Evolutionary conservation across 2,113 vertebrate genomes (phyloP).

Genomic region (Tyrannus savana): DNA sequence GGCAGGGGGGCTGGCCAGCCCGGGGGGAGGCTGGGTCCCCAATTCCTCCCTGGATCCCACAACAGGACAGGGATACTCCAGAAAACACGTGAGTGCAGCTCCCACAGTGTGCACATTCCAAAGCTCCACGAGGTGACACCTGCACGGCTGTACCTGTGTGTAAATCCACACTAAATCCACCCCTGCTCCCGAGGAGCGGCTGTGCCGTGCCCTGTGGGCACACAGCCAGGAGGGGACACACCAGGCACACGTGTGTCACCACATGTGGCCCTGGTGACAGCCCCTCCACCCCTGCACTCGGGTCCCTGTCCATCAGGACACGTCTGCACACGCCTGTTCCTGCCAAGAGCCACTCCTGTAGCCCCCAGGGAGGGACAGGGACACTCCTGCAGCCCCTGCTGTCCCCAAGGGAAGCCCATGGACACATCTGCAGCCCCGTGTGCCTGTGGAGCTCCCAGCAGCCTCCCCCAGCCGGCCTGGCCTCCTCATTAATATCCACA

Average conservation of each 20-base stretch:
- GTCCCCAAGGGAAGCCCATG: neutral
- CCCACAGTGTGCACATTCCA: rapidly evolving
- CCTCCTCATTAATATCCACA: conserved; percentile 54
- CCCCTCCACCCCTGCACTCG: rapidly evolving
- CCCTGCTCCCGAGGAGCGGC: rapidly evolving
- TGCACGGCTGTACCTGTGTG: rapidly evolving
- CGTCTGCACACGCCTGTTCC: rapidly evolving
- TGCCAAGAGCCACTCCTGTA: neutral
- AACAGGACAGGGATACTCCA: rapidly evolving
- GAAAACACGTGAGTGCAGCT: rapidly evolving
- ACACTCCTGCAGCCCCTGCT: neutral
- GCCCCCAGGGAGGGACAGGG: neutral
- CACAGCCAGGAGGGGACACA: rapidly evolving
- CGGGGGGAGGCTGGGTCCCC: rapidly evolving
- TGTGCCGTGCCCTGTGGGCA: neutral
- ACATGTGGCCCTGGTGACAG: rapidly evolving
- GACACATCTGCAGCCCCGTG: neutral
- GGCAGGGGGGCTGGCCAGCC: rapidly evolving
- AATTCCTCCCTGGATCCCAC: neutral
- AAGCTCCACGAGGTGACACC: rapidly evolving
- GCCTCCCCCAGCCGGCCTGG: neutral
- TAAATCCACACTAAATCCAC: rapidly evolving
- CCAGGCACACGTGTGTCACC: neutral
- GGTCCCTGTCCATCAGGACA: rapidly evolving
- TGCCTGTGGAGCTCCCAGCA: neutral